phyloP scores from a whole-genome alignment of 2,113 vertebrate species.

The Mesembrinibis cayennensis region DNA sequence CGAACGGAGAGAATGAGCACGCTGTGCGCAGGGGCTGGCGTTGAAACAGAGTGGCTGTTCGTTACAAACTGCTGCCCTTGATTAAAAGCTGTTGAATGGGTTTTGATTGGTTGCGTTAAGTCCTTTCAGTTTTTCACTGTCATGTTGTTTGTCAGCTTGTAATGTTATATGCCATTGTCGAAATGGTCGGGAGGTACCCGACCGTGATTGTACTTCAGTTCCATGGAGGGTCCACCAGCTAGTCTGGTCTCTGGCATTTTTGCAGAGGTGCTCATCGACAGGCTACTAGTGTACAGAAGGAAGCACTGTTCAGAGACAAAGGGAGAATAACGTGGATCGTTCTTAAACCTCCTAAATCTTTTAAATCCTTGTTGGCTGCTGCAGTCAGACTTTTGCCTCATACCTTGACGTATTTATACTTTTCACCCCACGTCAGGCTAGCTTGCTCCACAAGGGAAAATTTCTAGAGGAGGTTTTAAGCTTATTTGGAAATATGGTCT shows the following conservation, averaged over 20 bases:
- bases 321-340: background rate
- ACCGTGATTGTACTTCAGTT: background rate
- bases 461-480: slow-evolving; percentile 10
- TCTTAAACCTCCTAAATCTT: background rate
- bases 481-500: background rate
- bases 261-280: background rate
- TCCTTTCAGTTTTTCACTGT: slow-evolving; percentile 32
- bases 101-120: slow-evolving; percentile 21
- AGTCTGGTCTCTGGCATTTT: background rate
- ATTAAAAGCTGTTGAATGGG: slow-evolving; percentile 17
- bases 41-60: background rate
- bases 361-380: background rate
- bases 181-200: background rate
- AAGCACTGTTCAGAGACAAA: background rate
- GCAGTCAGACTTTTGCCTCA: background rate
- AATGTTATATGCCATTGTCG: background rate
- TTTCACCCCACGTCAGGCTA: background rate
- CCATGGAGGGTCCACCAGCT: background rate
- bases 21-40: background rate
- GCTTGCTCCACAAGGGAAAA: background rate
- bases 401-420: background rate
- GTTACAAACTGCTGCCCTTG: background rate
- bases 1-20: background rate
- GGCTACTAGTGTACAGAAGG: background rate
- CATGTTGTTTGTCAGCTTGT: background rate